phyloP scores from a whole-genome alignment of 1,140 invertebrate genomes.

The Penaeus indicus region DNA sequence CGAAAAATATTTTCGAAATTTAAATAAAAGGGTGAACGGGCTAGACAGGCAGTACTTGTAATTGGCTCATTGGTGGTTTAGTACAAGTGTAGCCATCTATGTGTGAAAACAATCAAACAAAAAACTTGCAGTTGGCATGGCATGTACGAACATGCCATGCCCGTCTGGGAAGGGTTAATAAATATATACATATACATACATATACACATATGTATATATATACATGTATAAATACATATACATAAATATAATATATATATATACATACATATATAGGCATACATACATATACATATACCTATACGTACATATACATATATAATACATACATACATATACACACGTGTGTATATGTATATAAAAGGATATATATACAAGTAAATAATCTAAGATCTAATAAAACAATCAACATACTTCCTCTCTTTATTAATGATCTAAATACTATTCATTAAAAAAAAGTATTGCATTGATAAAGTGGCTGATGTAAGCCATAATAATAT shows the following conservation, averaged over 20 bases:
- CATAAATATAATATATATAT: conserved; percentile 14
- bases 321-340: conserved; percentile 2
- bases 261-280: conserved; percentile 27
- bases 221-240: not conserved
- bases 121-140: too few species aligned
- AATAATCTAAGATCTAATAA: not conserved
- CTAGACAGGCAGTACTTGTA: too few species aligned
- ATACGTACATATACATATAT: conserved; percentile 9
- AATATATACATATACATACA: conserved; percentile 28
- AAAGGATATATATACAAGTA: not conserved
- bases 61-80: too few species aligned
- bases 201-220: not conserved
- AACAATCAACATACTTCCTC: not conserved
- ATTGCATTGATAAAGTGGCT: too few species aligned
- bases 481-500: too few species aligned
- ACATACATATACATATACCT: conserved; percentile 20
- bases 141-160: too few species aligned
- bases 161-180: too few species aligned
- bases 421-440: not conserved
- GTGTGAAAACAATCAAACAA: too few species aligned
- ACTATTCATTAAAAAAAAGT: not conserved
- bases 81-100: too few species aligned
- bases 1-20: too few species aligned
- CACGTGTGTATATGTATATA: not conserved
- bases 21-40: too few species aligned